These are phyloP conservation scores for Limanda limanda DNA, from an alignment of 2,113 vertebrate species.

Conservation along the genomic window DNA sequence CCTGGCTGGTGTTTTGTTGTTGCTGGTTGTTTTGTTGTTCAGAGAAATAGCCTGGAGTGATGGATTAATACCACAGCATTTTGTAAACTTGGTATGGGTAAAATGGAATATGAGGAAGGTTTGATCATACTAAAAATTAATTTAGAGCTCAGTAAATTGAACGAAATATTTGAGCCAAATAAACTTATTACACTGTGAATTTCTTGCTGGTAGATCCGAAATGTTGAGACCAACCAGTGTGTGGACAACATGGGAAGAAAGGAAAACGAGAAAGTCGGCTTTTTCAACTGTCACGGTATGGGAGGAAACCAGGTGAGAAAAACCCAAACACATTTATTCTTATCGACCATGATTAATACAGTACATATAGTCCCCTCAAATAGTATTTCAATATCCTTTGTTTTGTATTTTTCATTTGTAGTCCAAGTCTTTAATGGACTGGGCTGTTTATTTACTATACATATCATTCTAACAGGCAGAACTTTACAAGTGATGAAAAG, in stretches of 20 bases:
- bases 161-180: not conserved
- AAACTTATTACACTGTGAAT: not conserved
- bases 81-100: too few species aligned
- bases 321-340: not conserved
- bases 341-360: not conserved
- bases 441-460: too few species aligned
- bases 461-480: too few species aligned
- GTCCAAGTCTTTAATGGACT: not conserved
- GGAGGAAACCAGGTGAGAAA: constrained; percentile 95
- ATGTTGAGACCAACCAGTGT: constrained; percentile 98
- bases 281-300: constrained; percentile 99
- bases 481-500: too few species aligned
- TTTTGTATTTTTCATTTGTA: not conserved
- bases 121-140: not conserved
- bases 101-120: not conserved
- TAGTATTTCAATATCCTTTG: not conserved
- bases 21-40: too few species aligned
- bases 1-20: too few species aligned
- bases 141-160: not conserved
- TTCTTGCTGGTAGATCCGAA: constrained; percentile 88
- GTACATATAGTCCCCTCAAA: not conserved
- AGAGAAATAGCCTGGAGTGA: too few species aligned
- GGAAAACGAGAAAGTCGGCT: constrained; percentile 98
- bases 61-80: not conserved
- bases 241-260: constrained; percentile 99